These are phyloP conservation scores for Guaruba guarouba DNA, from an alignment of 2,113 vertebrate species.

Conservation along the genomic window DNA sequence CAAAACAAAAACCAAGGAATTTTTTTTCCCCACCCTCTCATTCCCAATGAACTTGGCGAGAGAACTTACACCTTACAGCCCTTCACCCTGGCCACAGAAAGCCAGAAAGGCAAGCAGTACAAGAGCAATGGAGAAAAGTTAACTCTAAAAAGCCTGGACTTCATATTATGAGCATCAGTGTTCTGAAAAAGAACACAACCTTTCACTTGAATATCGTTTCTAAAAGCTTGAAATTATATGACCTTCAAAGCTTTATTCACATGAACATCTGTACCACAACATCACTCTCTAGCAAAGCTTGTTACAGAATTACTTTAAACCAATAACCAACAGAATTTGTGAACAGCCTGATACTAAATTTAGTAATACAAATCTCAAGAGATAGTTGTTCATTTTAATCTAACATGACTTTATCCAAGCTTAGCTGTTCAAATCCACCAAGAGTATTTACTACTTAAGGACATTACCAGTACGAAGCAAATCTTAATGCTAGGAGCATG, in stretches of 20 bases:
- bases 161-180: neutral
- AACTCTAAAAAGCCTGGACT: neutral
- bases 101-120: neutral
- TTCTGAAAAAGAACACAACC: neutral
- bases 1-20: rapidly evolving
- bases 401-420: constrained; percentile 62
- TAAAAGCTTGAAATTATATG: neutral
- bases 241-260: constrained; percentile 35
- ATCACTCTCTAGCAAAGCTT: constrained; percentile 37
- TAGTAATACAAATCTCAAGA: constrained; percentile 37
- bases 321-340: constrained; percentile 37
- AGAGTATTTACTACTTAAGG: constrained; percentile 40
- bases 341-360: constrained; percentile 29
- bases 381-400: constrained; percentile 53
- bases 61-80: neutral
- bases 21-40: neutral
- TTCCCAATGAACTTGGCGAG: neutral
- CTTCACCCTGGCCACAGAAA: neutral
- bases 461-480: constrained; percentile 13
- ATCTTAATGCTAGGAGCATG: neutral
- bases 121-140: neutral
- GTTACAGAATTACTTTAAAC: constrained; percentile 59
- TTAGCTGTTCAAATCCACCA: constrained; percentile 52
- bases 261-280: neutral
- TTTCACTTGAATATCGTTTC: neutral